Percentiles rank a stretch among this genome's conserved stretches.
Evolutionary conservation across 2,797 vertebrate species (phyloP).

Genomic region (Esox lucius): DNA sequence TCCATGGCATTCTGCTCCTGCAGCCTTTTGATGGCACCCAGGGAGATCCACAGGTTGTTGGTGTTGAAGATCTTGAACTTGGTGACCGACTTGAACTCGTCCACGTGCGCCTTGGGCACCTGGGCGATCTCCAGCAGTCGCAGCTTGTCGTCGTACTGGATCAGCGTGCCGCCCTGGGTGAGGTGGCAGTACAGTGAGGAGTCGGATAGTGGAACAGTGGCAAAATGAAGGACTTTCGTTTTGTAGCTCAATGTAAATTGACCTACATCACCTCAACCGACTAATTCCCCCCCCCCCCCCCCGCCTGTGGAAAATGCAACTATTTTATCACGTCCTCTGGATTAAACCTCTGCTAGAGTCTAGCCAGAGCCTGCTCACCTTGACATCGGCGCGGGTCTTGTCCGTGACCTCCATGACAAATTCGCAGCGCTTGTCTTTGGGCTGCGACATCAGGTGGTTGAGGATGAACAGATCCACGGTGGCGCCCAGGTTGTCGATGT

Average conservation of each 20-base stretch:
- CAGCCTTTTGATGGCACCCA: constrained; percentile 83
- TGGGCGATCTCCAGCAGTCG: constrained; percentile 88
- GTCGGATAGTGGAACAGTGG: background rate
- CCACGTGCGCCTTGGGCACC: constrained; percentile 86
- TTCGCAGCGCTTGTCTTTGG: constrained; percentile 82
- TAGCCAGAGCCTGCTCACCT: constrained; percentile 67
- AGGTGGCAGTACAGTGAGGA: background rate
- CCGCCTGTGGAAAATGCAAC: no score
- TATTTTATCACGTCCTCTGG: no score
- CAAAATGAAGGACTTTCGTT: background rate
- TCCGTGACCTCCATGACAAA: constrained; percentile 92
- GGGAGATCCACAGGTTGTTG: constrained; percentile 88
- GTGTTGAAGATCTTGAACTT: constrained; percentile 94
- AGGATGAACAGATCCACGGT: constrained; percentile 89
- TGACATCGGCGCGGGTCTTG: constrained; percentile 88
- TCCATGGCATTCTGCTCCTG: constrained; percentile 84
- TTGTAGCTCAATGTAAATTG: no score
- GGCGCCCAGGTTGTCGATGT: constrained; percentile 89
- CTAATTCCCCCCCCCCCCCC: no score
- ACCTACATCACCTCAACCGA: no score
- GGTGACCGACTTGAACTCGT: constrained; percentile 89
- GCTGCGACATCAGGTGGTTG: constrained; percentile 84
- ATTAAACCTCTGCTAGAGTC: no score
- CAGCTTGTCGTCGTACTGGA: constrained; percentile 84
- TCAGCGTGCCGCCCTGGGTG: constrained; percentile 84